These are phyloP conservation scores for Poeciliopsis occidentalis DNA, from an alignment of 2,113 vertebrate genomes.

Conservation along the genomic window DNA sequence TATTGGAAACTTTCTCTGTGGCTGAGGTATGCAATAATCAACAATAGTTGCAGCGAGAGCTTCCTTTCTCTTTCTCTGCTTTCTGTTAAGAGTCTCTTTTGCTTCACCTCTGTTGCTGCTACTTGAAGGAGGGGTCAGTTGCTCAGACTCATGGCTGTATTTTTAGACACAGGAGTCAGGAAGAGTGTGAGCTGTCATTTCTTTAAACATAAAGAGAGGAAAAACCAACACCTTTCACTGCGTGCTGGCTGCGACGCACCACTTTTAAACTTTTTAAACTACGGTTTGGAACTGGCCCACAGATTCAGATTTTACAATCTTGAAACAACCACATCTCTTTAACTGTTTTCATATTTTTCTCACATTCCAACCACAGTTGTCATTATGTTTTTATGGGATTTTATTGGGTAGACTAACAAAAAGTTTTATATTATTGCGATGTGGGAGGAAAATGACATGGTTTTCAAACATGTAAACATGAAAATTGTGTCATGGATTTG, in stretches of 20 bases:
- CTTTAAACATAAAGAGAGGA: slow-evolving; percentile 51
- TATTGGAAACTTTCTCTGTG: slow-evolving; percentile 81
- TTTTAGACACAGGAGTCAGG: slow-evolving; percentile 79
- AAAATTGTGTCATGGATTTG: no score
- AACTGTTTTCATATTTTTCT: no score
- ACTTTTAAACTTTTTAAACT: slow-evolving; percentile 13
- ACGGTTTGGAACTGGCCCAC: background rate
- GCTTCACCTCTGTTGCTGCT: slow-evolving; percentile 17
- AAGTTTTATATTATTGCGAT: background rate
- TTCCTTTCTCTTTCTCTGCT: slow-evolving; percentile 47
- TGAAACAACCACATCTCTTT: background rate
- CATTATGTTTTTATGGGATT: background rate
- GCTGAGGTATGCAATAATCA: slow-evolving; percentile 62
- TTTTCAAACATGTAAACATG: no score
- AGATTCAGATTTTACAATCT: background rate
- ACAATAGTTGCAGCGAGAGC: slow-evolving; percentile 63
- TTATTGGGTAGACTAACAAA: background rate
- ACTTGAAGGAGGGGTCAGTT: slow-evolving; percentile 66
- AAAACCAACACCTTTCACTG: slow-evolving; percentile 56
- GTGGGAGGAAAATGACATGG: background rate
- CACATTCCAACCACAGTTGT: background rate
- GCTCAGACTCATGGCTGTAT: slow-evolving; percentile 58
- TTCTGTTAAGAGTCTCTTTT: slow-evolving; percentile 43
- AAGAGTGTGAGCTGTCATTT: slow-evolving; percentile 66
- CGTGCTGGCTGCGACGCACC: slow-evolving; percentile 62